Evolutionary conservation across 1,140 invertebrate genomes (phyloP).

Genomic region (Physella acuta): DNA sequence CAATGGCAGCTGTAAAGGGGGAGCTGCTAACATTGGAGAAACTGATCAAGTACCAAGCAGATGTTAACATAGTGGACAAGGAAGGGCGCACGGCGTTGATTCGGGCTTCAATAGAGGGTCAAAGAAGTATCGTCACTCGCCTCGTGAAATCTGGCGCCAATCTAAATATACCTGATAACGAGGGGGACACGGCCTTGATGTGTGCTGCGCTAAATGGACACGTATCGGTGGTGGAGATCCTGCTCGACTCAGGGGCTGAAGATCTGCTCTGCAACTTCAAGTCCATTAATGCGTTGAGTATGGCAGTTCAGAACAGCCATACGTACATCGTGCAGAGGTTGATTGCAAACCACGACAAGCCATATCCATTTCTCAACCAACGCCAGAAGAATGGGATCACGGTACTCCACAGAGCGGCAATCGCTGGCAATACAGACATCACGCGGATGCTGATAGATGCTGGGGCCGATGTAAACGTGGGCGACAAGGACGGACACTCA

Average conservation of each 20-base stretch:
- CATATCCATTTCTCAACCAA: background rate
- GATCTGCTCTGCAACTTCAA: background rate
- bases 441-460: background rate
- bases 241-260: slow-evolving; percentile 20
- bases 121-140: slow-evolving; percentile 16
- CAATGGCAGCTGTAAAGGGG: background rate
- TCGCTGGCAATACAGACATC: background rate
- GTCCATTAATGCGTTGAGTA: background rate
- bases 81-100: background rate
- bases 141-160: slow-evolving; percentile 24
- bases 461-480: background rate
- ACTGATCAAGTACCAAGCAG: background rate
- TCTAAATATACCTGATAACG: slow-evolving; percentile 18
- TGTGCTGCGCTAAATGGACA: slow-evolving; percentile 18
- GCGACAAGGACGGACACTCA: background rate
- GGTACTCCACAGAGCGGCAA: background rate
- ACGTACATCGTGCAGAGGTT: background rate
- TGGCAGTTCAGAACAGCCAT: slow-evolving; percentile 6
- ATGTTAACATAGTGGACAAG: background rate
- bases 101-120: slow-evolving; percentile 9
- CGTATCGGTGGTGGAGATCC: slow-evolving; percentile 9
- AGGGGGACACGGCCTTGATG: slow-evolving; percentile 29
- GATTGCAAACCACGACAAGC: background rate
- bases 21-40: background rate
- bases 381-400: slow-evolving; percentile 1